A percentile compares a stretch with the other conserved stretches of the same genome.
Conservation (phyloP, 2,113 vertebrate species). For the Uria lomvia region DNA sequence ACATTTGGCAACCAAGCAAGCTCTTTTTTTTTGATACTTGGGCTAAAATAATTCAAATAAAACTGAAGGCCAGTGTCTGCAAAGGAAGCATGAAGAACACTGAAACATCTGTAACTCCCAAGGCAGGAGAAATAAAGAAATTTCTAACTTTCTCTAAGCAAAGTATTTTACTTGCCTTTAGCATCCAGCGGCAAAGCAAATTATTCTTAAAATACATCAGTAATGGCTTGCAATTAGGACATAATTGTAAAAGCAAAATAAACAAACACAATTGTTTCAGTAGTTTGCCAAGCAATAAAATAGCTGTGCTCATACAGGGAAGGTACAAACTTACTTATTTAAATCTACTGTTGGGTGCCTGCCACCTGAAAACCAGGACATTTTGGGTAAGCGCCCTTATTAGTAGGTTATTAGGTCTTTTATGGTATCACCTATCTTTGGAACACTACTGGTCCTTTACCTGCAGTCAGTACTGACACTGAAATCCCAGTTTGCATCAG, state of each 20-base stretch:
- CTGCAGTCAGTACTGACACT: background rate
- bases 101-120: background rate
- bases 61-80: background rate
- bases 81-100: background rate
- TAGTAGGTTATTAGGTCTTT: background rate
- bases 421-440: background rate
- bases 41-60: constrained; percentile 25
- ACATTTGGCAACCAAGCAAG: background rate
- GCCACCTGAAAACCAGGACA: background rate
- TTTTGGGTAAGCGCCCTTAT: background rate
- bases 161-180: constrained; percentile 3
- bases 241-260: background rate
- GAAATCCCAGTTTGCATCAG: background rate
- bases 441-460: background rate
- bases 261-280: background rate
- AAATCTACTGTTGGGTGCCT: background rate
- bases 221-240: constrained; percentile 9
- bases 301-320: background rate
- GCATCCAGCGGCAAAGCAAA: background rate
- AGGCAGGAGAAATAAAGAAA: background rate
- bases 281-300: background rate
- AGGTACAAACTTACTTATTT: background rate
- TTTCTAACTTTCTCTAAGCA: background rate
- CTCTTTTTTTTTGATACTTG: background rate
- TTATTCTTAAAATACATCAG: constrained; percentile 1